Evolutionary conservation across 2,797 vertebrate species (phyloP), one percentile per base, ranked within the genome.

Genomic region (Pampus argenteus): DNA sequence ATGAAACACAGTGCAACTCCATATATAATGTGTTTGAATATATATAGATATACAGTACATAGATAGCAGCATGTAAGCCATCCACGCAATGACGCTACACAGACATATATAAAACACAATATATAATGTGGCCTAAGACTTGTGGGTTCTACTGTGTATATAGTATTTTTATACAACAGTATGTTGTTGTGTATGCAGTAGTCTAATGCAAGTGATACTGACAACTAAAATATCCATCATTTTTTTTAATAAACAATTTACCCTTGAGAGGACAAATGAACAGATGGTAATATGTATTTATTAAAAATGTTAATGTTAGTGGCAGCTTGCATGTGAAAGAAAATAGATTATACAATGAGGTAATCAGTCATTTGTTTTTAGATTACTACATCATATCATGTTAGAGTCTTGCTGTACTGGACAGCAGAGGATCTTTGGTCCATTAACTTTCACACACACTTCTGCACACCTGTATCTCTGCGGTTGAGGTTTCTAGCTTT

Each of bases 391-490:
- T 62, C 1, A 5, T 3, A 11, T 23, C 11, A 23, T 9, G 26
- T 36, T 7, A 1, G 9, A 11, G 6, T 2, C 0, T 50, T 1
- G 17, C 56, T 44, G 8, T 28, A 11, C 5, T 56, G 73, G 79
- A 60, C 70, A 28, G n/a, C 5, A 69, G 18, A 2, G 20, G 55
- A 11, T 14, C 9, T 34, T 47, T 58, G 54, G 49, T 49, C 48
- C 26, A 50, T n/a, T 44, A 15, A 22, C 28, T 49, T 14, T 36
- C 2, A 65, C 66, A 74, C 40, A 66, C 3, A 15, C 56, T 61
- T 48, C 47, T 82, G 69, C 71, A 91, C 88, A 93, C 90, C 91
- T 93, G 90, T 71, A 42, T 13, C 20, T 74, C 6, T 90, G 89
- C 0, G 90, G 88, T 91, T 89, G 77, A 62, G 82, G 86, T 79